These are phyloP conservation scores for Amniataba percoides DNA, from an alignment of 2,797 vertebrate species.

Conservation along the genomic window DNA sequence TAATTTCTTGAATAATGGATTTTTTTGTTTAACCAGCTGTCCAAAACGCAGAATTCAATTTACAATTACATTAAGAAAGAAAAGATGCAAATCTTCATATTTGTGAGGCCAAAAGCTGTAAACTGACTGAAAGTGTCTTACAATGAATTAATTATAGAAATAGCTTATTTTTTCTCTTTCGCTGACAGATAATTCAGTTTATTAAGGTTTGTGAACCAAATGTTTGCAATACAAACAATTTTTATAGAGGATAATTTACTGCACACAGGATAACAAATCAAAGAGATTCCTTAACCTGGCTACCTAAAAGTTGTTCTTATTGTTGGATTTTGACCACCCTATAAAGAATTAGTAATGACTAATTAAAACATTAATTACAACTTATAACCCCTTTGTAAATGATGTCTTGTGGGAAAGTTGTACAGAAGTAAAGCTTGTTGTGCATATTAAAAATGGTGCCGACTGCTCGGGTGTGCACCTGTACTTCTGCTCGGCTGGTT, in stretches of 20 bases:
- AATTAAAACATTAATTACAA: neutral
- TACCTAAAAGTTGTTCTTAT: neutral
- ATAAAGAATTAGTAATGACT: neutral
- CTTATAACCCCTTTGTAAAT: neutral
- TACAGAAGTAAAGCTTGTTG: neutral
- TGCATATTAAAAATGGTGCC: conserved; percentile 21
- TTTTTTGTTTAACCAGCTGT: neutral
- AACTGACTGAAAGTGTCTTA: too few relatives aligned
- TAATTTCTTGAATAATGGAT: neutral
- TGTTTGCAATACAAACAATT: conserved; percentile 1
- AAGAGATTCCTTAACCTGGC: neutral
- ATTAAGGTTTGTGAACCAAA: neutral
- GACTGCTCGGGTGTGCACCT: conserved; percentile 23
- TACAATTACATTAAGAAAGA: neutral
- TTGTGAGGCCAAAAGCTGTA: neutral
- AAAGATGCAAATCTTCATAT: neutral
- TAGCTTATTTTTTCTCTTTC: neutral
- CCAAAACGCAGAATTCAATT: neutral
- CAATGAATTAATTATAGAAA: neutral
- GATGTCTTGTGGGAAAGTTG: neutral
- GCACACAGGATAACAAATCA: neutral
- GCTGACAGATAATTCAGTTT: neutral
- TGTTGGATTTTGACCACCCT: neutral
- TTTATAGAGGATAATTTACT: neutral
- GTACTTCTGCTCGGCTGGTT: conserved; percentile 49